phyloP scores from a whole-genome alignment of 2,797 vertebrate genomes.

The Thamnophis elegans region DNA sequence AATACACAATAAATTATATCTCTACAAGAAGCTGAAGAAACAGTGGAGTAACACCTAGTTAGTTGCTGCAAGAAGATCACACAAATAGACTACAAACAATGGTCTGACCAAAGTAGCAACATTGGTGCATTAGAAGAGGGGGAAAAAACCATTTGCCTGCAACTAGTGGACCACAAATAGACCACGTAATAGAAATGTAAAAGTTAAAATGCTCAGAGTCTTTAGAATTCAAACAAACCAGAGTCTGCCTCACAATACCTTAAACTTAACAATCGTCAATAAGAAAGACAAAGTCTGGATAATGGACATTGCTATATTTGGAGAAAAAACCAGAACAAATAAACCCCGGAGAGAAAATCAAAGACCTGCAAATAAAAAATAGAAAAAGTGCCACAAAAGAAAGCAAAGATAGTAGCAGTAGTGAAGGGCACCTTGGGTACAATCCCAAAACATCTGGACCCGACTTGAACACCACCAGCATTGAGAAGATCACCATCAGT shows the following conservation, averaged over 20 bases:
- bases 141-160: not conserved
- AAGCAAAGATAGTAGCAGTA: not conserved
- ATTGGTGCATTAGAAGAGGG: not conserved
- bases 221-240: not conserved
- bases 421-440: not conserved
- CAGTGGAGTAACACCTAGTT: not conserved
- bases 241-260: not conserved
- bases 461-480: not conserved
- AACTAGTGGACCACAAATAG: not conserved
- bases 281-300: not conserved
- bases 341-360: not conserved
- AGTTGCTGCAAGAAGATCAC: not conserved
- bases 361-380: not conserved
- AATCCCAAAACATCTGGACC: not conserved
- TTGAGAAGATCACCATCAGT: not conserved
- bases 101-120: not conserved
- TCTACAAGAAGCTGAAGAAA: not conserved
- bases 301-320: not conserved
- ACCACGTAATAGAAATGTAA: not conserved
- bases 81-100: not conserved
- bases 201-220: not conserved
- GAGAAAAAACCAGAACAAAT: not conserved
- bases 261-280: not conserved
- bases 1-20: no score
- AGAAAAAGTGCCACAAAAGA: not conserved